Evolutionary conservation across 2,113 vertebrate genomes (phyloP), one percentile per base, ranked within the genome.

Genomic region (Engystomops pustulosus): DNA sequence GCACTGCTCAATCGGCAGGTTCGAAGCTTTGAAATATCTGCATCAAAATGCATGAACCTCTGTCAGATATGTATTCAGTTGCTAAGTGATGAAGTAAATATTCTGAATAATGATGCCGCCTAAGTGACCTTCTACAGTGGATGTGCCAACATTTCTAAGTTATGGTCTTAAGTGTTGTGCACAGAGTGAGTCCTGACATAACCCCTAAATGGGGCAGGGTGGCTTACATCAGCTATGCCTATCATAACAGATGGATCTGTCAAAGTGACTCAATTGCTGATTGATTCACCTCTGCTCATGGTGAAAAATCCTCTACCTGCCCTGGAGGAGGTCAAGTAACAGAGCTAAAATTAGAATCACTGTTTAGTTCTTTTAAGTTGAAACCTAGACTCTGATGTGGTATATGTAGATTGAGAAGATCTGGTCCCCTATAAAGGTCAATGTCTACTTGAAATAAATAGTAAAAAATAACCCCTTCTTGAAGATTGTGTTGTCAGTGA

Each of bases 231-330:
- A 60, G 20, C 36, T 60, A 60, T 78, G 75, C n/a, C 75, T 53
- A 41, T 60, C 75, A 78, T 78, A 60, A 78, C 75, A 78, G 75
- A 78, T 78, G 75, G 75, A 78, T 78, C 51, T 78, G 75, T 78
- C 75, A 78, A 41, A 78, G 27, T 60, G 20, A 77, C 74, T 77
- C 32, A 77, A 32, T 25, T 36, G 45, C 74, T 77, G 75, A 78
- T 78, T 78, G 75, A 78, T 60, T 78, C 75, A 78, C 51, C 53
- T 36, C 75, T 78, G 51, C 75, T 36, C 51, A 60, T 60, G 75
- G 58, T 53, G 23, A 60, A 38, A 60, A 58, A 78, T 78, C 51
- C 34, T 41, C 32, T 53, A 38, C 32, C n/a, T 78, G 23, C 51
- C 34, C 34, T 55, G 51, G 45, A 41, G 10, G 51, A 58, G 53